Evolutionary conservation across 1,140 invertebrate species (phyloP), one percentile per base, ranked within the genome.

Genomic region (Bursaphelenchus mucronatus): DNA sequence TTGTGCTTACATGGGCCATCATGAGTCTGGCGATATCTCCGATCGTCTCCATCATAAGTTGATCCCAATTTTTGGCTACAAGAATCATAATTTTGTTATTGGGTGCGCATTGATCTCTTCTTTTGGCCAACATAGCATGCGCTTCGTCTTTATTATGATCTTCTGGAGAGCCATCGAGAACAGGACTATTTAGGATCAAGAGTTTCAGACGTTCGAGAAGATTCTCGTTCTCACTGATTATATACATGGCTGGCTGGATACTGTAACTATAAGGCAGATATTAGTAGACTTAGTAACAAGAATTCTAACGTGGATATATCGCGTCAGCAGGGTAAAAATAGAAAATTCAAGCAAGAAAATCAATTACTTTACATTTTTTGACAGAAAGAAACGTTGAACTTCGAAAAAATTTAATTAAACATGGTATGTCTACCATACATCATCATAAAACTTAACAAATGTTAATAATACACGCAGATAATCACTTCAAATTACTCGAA

Each of bases 31-130:
- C 67, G n/a, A 67, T 41, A 49, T 68, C 68, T 44, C 57, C 54
- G 53, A 69, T 58, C 19, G 66, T 39, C 50, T 71, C 87, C 97
- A 53, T 97, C 9, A 72, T 64, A 21, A 45, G 10, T 50, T 19
- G 47, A 57, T 69, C 68, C 68, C 63, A 67, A 11, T 66, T 47
- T 39, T 73, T 71, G 13, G 71, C 56, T 10, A 69, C 68, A 17
- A 69, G 63, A 8, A 69, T 50, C 19, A 69, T 45, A 17, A 66
- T 56, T 11, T 72, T 17, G 13, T 17, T 15, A 3, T 17, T 41
- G 4, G 64, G 45, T 13, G 41, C 69, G 44, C 69, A 72, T 8
- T 41, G 19, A 53, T 50, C 21, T 11, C 66, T 56, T 45, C 46
- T 17, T 21, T 17, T 46, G 39, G 45, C 39, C 7, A 40, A 19